Base-by-base conservation (phyloP, 2,888 invertebrate genomes). In the Perizoma flavofasciatum region DNA sequence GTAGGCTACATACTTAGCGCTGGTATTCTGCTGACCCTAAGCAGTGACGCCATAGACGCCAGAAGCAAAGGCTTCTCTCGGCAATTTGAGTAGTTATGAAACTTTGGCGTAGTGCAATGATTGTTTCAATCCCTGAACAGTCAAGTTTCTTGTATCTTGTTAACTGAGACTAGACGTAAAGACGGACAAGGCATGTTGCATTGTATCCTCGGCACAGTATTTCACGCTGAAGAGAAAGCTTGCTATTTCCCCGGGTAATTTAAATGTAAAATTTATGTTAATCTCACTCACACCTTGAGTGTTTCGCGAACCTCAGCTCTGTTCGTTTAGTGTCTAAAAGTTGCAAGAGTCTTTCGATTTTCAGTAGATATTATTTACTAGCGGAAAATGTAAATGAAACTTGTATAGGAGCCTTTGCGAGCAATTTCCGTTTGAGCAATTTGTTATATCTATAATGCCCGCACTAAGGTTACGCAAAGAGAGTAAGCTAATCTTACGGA, bases 231-330 rank as follows among this genome's bases (percentile, higher is more conserved):
- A 10, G 9, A 41, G 57, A 61, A 61, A 55, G 55, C 62, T 49
- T 58, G 59, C 55, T 55, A 61, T 56, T 60, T 65, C 53, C 70
- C 58, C 48, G 67, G 66, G 73, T 80, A 80, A 85, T 86, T 86
- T 84, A 82, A 86, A 86, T 86, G 79, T 81, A 53, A 79, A 83
- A 83, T 84, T 71, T 84, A 87, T 87, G 86, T 71, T 78, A 85
- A 87, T 84, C 69, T 65, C 65, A 75, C 79, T 84, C 78, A 68
- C 84, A 83, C 82, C 78, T 82, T 69, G 77, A 82, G 79, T 81
- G 78, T 77, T 76, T 74, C 66, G 66, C 67, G 73, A 73, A 67
- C 33, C 37, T 5, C 44, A 37, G 50, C 34, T 53, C 37, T 35
- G 34, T 11, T 37, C 46, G 57, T 47, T 49, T 50, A 45, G 41